phyloP scores from a whole-genome alignment of 2,888 invertebrate species.

The Unio delphinus region DNA sequence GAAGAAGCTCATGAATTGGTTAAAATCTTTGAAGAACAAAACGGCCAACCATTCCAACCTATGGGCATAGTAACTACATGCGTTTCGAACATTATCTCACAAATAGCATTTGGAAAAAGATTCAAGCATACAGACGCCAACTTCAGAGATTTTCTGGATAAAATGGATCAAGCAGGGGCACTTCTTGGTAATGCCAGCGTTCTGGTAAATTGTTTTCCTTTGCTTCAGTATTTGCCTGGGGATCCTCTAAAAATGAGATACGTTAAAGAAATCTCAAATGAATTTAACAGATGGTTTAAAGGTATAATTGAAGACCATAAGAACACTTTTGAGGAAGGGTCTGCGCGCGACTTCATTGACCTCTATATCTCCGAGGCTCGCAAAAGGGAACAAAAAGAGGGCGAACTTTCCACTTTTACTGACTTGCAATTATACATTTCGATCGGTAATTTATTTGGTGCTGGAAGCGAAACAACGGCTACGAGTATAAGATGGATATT shows the following conservation, averaged over 20 bases:
- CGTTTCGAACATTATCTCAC: too few species aligned
- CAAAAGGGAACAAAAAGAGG: not conserved
- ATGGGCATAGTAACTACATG: conserved; percentile 1
- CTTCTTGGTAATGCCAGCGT: conserved; percentile 1
- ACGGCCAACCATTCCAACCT: conserved; percentile 19
- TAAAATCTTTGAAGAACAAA: conserved; percentile 6
- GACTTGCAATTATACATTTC: conserved; percentile 26
- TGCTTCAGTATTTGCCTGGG: conserved; percentile 16
- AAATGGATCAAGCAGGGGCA: conserved; percentile 4
- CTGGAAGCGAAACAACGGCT: conserved; percentile 79
- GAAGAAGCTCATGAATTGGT: conserved; percentile 20
- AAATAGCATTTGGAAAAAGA: conserved; percentile 7
- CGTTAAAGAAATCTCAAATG: not conserved
- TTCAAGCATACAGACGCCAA: conserved; percentile 17
- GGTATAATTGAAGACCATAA: conserved; percentile 9
- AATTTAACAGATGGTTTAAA: conserved; percentile 4
- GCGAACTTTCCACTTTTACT: conserved; percentile 5
- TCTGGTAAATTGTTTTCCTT: conserved; percentile 13
- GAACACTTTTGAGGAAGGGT: conserved; percentile 4
- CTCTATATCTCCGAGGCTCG: conserved; percentile 16
- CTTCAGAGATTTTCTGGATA: conserved; percentile 17
- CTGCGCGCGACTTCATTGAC: conserved; percentile 15
- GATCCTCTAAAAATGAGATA: conserved; percentile 15
- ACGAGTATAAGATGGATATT: conserved; percentile 89
- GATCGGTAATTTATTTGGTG: conserved; percentile 45